Evolutionary conservation across 1,140 invertebrate genomes (phyloP).

Genomic region (Mylabris phalerata): DNA sequence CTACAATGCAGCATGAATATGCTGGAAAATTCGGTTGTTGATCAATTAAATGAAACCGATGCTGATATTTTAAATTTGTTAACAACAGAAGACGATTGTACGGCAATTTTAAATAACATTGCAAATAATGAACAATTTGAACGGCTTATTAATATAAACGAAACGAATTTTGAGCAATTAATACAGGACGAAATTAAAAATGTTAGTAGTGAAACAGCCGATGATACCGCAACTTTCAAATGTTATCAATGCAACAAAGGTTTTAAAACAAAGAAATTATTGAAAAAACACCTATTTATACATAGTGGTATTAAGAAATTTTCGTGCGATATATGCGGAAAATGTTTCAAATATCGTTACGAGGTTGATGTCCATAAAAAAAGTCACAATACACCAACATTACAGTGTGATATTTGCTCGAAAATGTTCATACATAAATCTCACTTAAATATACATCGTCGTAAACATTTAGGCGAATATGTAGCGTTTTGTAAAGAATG

Average conservation of each 20-base stretch:
- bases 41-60: constrained; percentile 32
- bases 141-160: constrained; percentile 17
- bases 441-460: constrained; percentile 57
- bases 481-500: constrained; percentile 29
- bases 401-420: constrained; percentile 34
- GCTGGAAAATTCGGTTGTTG: constrained; percentile 26
- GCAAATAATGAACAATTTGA: constrained; percentile 29
- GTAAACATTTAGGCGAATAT: constrained; percentile 52
- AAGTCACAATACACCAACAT: constrained; percentile 36
- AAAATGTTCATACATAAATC: constrained; percentile 63
- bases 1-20: constrained; percentile 12
- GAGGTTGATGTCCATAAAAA: constrained; percentile 48
- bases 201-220: background rate
- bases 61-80: constrained; percentile 29
- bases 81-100: constrained; percentile 33
- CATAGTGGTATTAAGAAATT: constrained; percentile 57
- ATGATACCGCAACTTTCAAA: constrained; percentile 8
- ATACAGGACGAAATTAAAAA: constrained; percentile 3
- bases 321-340: constrained; percentile 46
- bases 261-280: constrained; percentile 46
- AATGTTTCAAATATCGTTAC: constrained; percentile 28
- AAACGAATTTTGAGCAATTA: constrained; percentile 2
- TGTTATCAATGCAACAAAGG: constrained; percentile 48
- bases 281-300: constrained; percentile 52
- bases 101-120: constrained; percentile 32